Base-by-base conservation (phyloP, 2,888 invertebrate species). In the Heteropelma amictum region DNA sequence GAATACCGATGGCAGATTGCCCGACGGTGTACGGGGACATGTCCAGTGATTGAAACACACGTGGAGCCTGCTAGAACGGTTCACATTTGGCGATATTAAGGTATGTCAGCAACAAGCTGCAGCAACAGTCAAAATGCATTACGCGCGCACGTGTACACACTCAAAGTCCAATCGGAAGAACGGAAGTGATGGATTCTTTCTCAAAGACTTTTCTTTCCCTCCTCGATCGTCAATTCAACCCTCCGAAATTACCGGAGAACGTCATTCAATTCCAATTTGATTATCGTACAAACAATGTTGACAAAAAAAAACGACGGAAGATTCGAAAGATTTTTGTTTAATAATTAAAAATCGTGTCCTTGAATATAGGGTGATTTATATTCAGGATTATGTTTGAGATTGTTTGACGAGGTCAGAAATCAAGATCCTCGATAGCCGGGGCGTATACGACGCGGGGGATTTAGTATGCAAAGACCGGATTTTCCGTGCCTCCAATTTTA, bases 401-500 rank as follows among this genome's bases (percentile, higher is more conserved):
- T n/a, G 45, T 63, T 38, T 40, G 19, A 28, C 40, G n/a, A 21
- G 40, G 28, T 38, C 42, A 30, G 33, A 8, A 28, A 64, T 17
- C 38, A 8, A 10, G 21, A 45, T 35, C 30, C 47, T 21, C 30
- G 61, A 54, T 61, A 61, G 47, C 8, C 60, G 6, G 26, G 26
- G 3, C 1, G 38, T 26, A n/a, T 7, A 38, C 14, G 28, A 68
- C 56, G 33, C 49, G 33, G 54, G 49, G 40, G 67, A 74, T 74
- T 74, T 74, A 33, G 74, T 54, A 74, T 74, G 64, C 69, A 70
- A 70, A 69, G 69, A 60, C 45, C 21, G 17, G 60, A 33, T 58
- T 69, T 65, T 65, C 64, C n/a, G n/a, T 49, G 35, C 26, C 49
- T 17, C 35, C 40, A 33, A 47, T 28, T 38, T n/a, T n/a, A n/a